Evolutionary conservation across 2,113 vertebrate genomes (phyloP).

Genomic region (Chinchilla lanigera): DNA sequence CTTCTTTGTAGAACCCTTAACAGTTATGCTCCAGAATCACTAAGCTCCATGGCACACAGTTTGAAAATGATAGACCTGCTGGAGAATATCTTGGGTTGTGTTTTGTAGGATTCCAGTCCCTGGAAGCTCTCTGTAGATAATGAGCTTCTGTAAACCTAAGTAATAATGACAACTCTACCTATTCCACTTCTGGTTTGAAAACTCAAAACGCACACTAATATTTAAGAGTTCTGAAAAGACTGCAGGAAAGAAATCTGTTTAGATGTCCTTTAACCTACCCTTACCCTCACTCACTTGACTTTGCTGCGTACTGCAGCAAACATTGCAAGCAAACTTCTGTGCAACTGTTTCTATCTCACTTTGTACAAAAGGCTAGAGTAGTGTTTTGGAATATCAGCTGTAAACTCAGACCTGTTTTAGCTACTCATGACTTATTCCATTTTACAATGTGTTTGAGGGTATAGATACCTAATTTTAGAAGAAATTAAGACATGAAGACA

Average conservation of each 20-base stretch:
- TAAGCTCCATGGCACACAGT: not conserved
- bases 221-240: not conserved
- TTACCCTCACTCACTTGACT: not conserved
- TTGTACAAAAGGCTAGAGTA: not conserved
- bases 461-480: not conserved
- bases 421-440: not conserved
- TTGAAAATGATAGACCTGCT: not conserved
- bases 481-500: not conserved
- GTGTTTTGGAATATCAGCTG: not conserved
- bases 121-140: not conserved
- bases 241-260: not conserved
- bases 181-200: not conserved
- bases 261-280: too few relatives aligned
- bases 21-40: not conserved
- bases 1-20: not conserved
- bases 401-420: not conserved
- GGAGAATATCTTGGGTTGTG: too few relatives aligned
- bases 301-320: not conserved
- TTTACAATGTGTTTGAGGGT: not conserved
- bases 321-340: not conserved
- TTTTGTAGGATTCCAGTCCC: not conserved
- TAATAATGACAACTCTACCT: not conserved
- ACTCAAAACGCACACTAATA: not conserved
- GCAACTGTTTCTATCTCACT: not conserved
- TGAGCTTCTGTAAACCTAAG: not conserved